phyloP scores from a whole-genome alignment of 2,797 vertebrate species.

The Percopsis omiscomaycus region DNA sequence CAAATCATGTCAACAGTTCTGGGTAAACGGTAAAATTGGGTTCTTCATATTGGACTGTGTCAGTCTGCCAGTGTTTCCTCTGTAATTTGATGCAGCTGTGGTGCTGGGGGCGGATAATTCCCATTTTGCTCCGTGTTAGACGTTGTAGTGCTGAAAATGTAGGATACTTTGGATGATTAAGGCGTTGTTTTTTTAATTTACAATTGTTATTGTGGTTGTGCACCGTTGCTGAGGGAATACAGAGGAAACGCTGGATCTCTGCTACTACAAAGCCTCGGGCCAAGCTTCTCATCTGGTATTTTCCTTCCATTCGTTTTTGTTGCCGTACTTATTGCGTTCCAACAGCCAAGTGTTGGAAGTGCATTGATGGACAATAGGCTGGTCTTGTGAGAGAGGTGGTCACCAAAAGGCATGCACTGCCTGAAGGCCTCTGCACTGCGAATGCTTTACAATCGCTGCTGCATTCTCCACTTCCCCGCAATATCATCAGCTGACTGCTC shows the following conservation, averaged over 20 bases:
- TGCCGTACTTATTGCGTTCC: constrained; percentile 39
- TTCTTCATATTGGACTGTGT: constrained; percentile 24
- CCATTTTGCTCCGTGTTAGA: no score
- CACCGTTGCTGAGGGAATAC: no score
- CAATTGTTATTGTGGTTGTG: no score
- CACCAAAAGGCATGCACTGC: constrained; percentile 45
- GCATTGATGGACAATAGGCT: constrained; percentile 60
- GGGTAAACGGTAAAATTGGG: neutral
- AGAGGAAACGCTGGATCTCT: neutral
- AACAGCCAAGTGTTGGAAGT: constrained; percentile 34
- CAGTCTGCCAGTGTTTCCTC: neutral
- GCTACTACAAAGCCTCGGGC: constrained; percentile 41
- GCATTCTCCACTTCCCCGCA: constrained; percentile 26
- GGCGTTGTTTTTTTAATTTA: no score
- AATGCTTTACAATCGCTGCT: constrained; percentile 20
- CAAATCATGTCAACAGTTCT: constrained; percentile 1
- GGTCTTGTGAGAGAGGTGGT: constrained; percentile 46
- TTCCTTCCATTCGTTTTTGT: constrained; percentile 46
- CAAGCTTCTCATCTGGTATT: constrained; percentile 56
- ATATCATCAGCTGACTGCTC: constrained; percentile 44
- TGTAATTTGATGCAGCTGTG: no score
- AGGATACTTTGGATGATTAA: no score
- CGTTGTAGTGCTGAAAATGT: no score
- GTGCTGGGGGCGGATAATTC: no score
- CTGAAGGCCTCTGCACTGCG: constrained; percentile 45